phyloP scores from a whole-genome alignment of 2,888 invertebrate genomes.

The Osedax frankpressi region DNA sequence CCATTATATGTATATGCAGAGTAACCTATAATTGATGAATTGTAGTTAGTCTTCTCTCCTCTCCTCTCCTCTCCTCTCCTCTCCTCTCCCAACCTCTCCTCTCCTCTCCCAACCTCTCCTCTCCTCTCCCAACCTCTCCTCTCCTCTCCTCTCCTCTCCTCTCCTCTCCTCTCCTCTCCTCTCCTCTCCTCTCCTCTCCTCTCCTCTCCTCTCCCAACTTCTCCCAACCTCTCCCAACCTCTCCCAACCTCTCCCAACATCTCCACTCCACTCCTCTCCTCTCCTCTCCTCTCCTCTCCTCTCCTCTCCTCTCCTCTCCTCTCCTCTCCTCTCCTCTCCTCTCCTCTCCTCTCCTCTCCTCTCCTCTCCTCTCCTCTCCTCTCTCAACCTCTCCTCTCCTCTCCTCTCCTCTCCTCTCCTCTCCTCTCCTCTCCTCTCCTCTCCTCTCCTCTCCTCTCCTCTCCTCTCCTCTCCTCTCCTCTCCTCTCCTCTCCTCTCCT shows the following conservation, averaged over 20 bases:
- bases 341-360: not conserved
- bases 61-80: not conserved
- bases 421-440: not conserved
- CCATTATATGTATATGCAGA: not conserved
- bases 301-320: too few species aligned
- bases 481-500: too few species aligned
- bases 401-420: not conserved
- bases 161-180: not conserved
- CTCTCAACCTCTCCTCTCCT: not conserved
- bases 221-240: not conserved
- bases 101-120: not conserved
- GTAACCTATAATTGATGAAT: not conserved
- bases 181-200: not conserved
- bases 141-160: not conserved
- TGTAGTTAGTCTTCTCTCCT: not conserved
- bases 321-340: not conserved
- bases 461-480: too few species aligned
- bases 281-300: too few species aligned
- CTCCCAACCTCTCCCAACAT: not conserved
- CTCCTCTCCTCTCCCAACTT: not conserved
- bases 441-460: too few species aligned
- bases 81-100: not conserved
- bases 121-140: not conserved
- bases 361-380: not conserved
- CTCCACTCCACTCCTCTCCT: not conserved